These are phyloP conservation scores for Euplexia lucipara DNA, from an alignment of 2,888 invertebrate species.

Conservation along the genomic window DNA sequence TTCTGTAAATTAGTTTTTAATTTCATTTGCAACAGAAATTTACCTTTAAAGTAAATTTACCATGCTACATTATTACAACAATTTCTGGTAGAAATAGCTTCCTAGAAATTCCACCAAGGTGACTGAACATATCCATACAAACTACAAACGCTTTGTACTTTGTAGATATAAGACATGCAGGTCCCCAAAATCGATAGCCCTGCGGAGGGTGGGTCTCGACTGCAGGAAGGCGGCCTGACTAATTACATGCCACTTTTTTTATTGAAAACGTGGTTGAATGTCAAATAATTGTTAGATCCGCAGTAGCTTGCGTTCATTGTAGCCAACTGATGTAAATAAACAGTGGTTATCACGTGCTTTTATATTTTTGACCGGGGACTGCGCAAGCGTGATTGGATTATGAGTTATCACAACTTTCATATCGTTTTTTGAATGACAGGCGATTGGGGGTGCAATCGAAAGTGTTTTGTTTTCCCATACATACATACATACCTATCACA, in stretches of 20 bases:
- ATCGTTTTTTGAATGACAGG: constrained; percentile 47
- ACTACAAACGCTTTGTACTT: constrained; percentile 35
- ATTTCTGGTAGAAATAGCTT: background rate
- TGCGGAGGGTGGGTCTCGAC: constrained; percentile 43
- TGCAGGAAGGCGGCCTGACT: constrained; percentile 34
- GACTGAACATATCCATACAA: constrained; percentile 22
- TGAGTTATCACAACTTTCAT: constrained; percentile 43
- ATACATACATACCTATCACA: background rate
- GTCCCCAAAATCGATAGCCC: constrained; percentile 65
- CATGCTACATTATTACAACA: background rate
- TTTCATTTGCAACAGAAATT: no score
- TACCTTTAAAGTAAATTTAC: no score
- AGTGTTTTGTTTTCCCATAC: constrained; percentile 35
- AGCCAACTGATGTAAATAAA: constrained; percentile 77
- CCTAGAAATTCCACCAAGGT: constrained; percentile 4
- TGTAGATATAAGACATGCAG: constrained; percentile 51
- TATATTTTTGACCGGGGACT: constrained; percentile 38
- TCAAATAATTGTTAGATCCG: constrained; percentile 48
- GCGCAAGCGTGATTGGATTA: constrained; percentile 57
- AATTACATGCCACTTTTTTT: constrained; percentile 35
- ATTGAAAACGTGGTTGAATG: constrained; percentile 29
- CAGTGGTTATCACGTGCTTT: constrained; percentile 70
- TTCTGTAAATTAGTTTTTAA: no score
- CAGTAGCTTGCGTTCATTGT: constrained; percentile 58
- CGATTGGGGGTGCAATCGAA: constrained; percentile 31